Evolutionary conservation across 1,140 invertebrate species (phyloP).

Genomic region (Drosophila athabasca): DNA sequence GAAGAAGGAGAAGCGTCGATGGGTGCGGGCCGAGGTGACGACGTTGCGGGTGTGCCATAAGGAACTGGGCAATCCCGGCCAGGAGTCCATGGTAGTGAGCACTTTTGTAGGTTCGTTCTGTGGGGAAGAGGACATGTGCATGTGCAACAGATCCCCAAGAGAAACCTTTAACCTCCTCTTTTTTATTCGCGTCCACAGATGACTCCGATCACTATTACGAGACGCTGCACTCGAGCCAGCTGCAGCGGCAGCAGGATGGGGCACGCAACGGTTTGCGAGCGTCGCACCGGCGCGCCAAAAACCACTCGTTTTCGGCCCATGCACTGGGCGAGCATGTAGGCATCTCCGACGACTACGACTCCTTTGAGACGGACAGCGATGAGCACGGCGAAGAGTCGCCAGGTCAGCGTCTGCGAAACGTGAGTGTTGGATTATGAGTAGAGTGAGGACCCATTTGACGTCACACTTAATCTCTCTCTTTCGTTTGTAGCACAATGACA

Average conservation of each 20-base stretch:
- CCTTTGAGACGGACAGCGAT: constrained; percentile 86
- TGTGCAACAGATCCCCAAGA: too few relatives aligned
- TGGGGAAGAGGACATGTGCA: background rate
- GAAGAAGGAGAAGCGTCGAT: too few relatives aligned
- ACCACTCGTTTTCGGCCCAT: constrained; percentile 66
- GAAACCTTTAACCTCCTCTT: background rate
- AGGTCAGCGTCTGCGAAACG: constrained; percentile 82
- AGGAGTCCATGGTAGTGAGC: constrained; percentile 66
- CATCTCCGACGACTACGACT: constrained; percentile 86
- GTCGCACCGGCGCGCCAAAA: constrained; percentile 57
- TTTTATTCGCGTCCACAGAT: constrained; percentile 48
- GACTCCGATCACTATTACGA: constrained; percentile 87
- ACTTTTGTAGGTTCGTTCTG: constrained; percentile 77
- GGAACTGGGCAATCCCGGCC: constrained; percentile 27
- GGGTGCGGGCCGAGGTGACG: constrained; percentile 18
- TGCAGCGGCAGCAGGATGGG: constrained; percentile 46
- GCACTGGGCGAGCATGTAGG: constrained; percentile 56
- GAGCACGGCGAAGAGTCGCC: constrained; percentile 84
- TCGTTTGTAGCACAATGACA: constrained; percentile 81
- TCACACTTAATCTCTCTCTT: background rate
- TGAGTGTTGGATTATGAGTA: constrained; percentile 24
- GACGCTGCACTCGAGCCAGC: constrained; percentile 83
- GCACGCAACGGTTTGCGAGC: constrained; percentile 21
- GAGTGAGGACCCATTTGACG: background rate
- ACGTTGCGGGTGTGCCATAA: constrained; percentile 55